Conservation (phyloP, 37 sponge, comb jelly and placozoan genomes). For the Beroe ovata region DNA sequence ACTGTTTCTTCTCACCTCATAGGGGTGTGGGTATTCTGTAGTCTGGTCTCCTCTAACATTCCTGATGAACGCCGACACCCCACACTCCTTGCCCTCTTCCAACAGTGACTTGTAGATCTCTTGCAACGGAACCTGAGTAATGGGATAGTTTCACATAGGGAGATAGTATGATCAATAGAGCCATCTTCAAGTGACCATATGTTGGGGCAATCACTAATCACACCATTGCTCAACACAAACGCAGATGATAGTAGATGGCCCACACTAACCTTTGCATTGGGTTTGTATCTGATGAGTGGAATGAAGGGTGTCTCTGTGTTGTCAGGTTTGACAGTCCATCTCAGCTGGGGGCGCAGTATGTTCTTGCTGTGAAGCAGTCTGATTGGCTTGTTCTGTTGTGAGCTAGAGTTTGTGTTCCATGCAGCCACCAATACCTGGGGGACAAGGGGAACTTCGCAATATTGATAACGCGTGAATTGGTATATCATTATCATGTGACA, state of each 20-base stretch:
- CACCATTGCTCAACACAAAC: no score
- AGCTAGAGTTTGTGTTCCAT: constrained; percentile 72
- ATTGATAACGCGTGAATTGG: no score
- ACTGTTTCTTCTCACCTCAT: no score
- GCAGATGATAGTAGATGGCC: no score
- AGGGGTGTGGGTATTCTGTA: constrained; percentile 37
- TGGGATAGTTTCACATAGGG: no score
- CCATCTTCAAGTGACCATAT: no score
- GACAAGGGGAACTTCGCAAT: background rate
- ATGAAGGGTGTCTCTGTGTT: constrained; percentile 83
- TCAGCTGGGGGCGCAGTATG: constrained; percentile 82
- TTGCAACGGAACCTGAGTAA: constrained; percentile 18
- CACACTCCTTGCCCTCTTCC: background rate
- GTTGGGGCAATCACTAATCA: no score
- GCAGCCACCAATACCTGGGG: constrained; percentile 72
- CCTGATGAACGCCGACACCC: background rate
- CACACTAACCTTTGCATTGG: constrained; percentile 74
- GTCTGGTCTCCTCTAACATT: constrained; percentile 17
- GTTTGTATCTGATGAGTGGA: constrained; percentile 79
- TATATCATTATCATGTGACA: no score
- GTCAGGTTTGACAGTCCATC: constrained; percentile 79
- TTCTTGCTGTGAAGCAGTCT: constrained; percentile 72
- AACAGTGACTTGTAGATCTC: constrained; percentile 31
- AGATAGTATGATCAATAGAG: no score
- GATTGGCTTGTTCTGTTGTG: constrained; percentile 66